phyloP scores from a whole-genome alignment of 2,113 vertebrate species.

The Percopsis transmontana region DNA sequence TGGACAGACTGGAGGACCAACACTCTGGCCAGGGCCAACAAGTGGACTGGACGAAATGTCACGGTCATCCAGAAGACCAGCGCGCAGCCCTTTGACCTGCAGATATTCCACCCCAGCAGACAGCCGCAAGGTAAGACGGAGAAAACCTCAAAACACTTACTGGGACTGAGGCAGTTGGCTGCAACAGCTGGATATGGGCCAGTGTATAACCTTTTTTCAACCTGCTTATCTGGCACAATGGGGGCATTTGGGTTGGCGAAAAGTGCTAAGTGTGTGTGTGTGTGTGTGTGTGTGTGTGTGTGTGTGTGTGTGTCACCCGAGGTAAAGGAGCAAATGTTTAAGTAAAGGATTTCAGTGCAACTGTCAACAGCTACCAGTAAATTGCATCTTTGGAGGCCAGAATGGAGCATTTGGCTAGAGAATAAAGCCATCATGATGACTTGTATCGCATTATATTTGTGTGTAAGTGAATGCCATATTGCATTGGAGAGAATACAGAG shows the following conservation, averaged over 20 bases:
- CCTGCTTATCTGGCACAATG: not conserved
- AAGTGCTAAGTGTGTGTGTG: conserved; percentile 4
- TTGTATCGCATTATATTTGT: conserved; percentile 17
- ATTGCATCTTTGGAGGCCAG: not conserved
- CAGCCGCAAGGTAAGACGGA: conserved; percentile 88
- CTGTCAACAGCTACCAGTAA: not conserved
- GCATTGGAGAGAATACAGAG: conserved; percentile 13
- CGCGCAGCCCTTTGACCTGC: conserved; percentile 96
- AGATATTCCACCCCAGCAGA: conserved; percentile 97
- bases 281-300: not conserved
- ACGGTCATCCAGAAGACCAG: conserved; percentile 99
- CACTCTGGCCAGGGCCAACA: conserved; percentile 94
- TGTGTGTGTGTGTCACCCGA: not conserved
- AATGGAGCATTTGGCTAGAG: not conserved
- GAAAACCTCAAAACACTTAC: not conserved
- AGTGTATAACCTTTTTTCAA: not conserved
- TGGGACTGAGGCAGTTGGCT: not conserved
- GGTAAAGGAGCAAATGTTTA: not conserved
- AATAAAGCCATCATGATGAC: conserved; percentile 1
- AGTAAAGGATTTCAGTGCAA: not conserved
- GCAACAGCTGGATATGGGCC: not conserved
- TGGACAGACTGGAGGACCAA: conserved; percentile 99
- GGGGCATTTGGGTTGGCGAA: not conserved
- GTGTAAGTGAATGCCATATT: conserved; percentile 6
- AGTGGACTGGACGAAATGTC: conserved; percentile 97